A percentile compares a stretch with the other conserved stretches of the same genome.
Evolutionary conservation across 1,140 invertebrate species (phyloP).

Genomic region (Brachionus paranguensis): DNA sequence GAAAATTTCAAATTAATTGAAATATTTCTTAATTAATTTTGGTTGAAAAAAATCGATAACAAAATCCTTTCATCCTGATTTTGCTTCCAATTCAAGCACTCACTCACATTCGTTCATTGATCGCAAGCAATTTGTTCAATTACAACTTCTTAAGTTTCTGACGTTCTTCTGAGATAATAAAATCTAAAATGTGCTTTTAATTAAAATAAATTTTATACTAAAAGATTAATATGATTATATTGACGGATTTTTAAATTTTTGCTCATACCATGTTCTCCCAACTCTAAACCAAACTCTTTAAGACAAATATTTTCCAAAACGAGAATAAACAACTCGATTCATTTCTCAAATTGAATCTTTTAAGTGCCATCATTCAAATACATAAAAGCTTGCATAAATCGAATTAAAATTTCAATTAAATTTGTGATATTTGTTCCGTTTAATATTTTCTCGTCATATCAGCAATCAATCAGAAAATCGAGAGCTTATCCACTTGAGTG

Average conservation of each 20-base stretch:
- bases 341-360: neutral
- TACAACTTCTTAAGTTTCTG: neutral
- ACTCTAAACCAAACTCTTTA: neutral
- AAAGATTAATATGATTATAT: neutral
- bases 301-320: neutral
- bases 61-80: neutral
- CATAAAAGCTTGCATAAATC: neutral
- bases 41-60: conserved; percentile 12
- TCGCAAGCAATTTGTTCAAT: neutral
- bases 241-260: neutral
- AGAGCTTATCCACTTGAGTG: neutral
- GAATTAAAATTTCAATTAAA: neutral
- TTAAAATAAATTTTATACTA: neutral
- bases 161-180: neutral
- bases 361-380: neutral
- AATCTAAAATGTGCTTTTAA: neutral
- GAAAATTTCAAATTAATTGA: neutral
- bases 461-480: neutral
- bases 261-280: neutral
- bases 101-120: neutral
- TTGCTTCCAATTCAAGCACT: neutral
- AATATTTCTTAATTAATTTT: neutral
- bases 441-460: neutral
- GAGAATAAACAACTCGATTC: neutral
- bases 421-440: neutral